Evolutionary conservation across 1,140 invertebrate species (phyloP), one percentile per base, ranked within the genome.

Genomic region (Triops longicaudatus): DNA sequence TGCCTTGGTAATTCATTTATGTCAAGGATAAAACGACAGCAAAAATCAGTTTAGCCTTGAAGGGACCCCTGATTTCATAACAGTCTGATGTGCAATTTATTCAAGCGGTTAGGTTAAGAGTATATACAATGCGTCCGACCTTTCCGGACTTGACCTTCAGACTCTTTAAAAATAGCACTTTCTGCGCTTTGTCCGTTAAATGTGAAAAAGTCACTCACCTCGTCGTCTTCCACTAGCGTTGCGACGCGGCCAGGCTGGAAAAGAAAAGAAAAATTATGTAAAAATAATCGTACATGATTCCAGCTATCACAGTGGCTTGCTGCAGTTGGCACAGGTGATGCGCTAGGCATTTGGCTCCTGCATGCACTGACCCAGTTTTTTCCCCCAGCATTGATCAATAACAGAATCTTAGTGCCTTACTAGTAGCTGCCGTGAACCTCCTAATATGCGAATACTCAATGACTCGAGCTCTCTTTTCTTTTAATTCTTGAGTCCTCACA

Each of bases 161-260:
- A 11, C n/a, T 27, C 73, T 28, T n/a, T 17, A 37, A 43, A 43
- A 72, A 26, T 41, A 73, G 41, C 28, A 26, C 0, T 43, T 1
- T 22, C 12, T 44, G 1, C 17, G n/a, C 72, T 17, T 27, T 78
- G n/a, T 71, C 26, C 50, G 26, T 28, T 78, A 72, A 27, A 76
- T 42, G 42, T 4, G 43, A 26, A 27, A n/a, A n/a, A 27, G 42
- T 82, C 79, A 85, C 87, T 88, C 85, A 92, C 91, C 85, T 90
- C 87, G 82, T 87, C 85, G 79, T 92, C 90, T 84, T 91, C 88
- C 41, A 93, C 85, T 72, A 93, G 84, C 37, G 92, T 93, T 12
- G 89, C 92, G 6, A 93, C 92, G 81, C 92, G 86, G 41, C 91
- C 92, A 31, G 91, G 91, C 91, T 93, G 86, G 73, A 91, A 91